Conservation (phyloP, 1,140 invertebrate genomes). For the Pentalonia nigronervosa region DNA sequence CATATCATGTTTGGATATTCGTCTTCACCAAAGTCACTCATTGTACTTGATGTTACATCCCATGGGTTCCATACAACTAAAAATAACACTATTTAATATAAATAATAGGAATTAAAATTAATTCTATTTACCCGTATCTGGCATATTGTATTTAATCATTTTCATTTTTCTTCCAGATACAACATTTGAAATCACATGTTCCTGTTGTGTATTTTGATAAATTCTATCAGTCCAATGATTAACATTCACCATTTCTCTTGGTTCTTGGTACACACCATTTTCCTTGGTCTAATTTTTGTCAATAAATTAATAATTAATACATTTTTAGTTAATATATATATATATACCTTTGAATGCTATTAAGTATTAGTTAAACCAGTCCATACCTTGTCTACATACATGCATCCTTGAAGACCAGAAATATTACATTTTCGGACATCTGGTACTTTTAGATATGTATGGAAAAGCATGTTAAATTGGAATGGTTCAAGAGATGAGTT, state of each 20-base stretch:
- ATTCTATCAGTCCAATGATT: slow-evolving; percentile 91
- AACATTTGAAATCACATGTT: slow-evolving; percentile 91
- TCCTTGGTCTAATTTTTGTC: slow-evolving; percentile 73
- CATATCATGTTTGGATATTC: slow-evolving; percentile 96
- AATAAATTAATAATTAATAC: not conserved
- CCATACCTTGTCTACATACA: slow-evolving; percentile 89
- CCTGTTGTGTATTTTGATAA: slow-evolving; percentile 90
- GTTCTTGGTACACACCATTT: slow-evolving; percentile 83
- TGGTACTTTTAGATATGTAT: slow-evolving; percentile 95
- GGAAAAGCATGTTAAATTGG: slow-evolving; percentile 90
- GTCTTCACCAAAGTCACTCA: slow-evolving; percentile 92
- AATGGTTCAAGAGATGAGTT: slow-evolving; percentile 84
- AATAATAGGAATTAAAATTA: not conserved
- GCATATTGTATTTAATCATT: slow-evolving; percentile 92
- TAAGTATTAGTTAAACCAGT: not conserved
- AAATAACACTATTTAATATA: slow-evolving; percentile 28
- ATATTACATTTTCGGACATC: slow-evolving; percentile 90
- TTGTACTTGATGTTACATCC: slow-evolving; percentile 89
- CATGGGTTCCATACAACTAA: slow-evolving; percentile 96
- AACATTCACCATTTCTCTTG: slow-evolving; percentile 85
- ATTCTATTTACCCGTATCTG: slow-evolving; percentile 76
- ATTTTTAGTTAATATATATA: not conserved
- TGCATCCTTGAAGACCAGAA: slow-evolving; percentile 88
- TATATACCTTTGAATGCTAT: not conserved
- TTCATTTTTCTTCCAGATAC: slow-evolving; percentile 90